Conservation (phyloP, 2,113 vertebrate species). For the Myiagra hebetior region DNA sequence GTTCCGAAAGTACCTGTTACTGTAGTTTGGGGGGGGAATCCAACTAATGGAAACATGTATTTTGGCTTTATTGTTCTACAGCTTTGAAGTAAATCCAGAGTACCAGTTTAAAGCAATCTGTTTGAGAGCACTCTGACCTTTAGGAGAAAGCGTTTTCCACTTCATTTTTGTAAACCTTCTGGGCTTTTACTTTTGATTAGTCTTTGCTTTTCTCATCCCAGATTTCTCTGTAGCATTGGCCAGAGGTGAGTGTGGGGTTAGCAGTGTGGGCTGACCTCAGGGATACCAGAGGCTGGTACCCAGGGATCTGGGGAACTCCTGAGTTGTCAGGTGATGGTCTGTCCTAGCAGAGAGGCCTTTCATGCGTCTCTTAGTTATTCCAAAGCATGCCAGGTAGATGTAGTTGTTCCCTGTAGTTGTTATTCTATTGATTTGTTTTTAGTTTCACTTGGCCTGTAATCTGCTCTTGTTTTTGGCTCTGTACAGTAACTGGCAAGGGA, state of each 20-base stretch:
- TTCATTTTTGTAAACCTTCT: neutral
- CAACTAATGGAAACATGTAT: neutral
- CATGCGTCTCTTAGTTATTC: neutral
- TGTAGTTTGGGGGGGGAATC: neutral
- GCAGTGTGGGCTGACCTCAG: neutral
- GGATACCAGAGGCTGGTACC: accelerated
- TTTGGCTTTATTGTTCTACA: neutral
- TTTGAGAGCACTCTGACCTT: neutral
- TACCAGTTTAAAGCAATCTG: neutral
- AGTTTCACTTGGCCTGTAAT: neutral
- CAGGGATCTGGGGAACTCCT: neutral
- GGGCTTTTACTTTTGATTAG: neutral
- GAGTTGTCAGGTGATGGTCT: neutral
- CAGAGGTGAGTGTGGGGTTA: neutral
- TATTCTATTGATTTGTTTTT: neutral
- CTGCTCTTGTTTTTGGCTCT: neutral
- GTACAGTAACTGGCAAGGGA: neutral
- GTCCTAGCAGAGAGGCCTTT: neutral
- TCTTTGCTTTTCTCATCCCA: neutral
- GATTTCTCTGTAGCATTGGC: neutral
- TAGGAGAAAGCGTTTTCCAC: neutral
- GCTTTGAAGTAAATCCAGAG: neutral
- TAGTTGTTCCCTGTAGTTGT: neutral
- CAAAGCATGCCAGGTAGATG: neutral
- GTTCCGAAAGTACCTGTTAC: neutral